Conservation (phyloP, 2,797 vertebrate species). For the Sylvia borin region DNA sequence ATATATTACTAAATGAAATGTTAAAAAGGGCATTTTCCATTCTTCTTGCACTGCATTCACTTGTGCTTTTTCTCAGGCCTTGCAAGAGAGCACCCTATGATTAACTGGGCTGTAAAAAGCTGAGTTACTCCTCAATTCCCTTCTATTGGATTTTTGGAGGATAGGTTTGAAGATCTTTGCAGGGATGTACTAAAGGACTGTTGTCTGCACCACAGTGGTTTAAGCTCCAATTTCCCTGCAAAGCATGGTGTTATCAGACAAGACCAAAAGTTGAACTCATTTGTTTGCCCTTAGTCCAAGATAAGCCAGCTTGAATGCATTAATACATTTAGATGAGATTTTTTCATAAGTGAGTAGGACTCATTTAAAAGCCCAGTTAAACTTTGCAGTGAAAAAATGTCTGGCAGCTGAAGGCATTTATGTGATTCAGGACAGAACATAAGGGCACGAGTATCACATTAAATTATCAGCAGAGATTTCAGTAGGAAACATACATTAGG, state of each 20-base stretch:
- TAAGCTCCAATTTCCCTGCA: not conserved
- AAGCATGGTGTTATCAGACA: not conserved
- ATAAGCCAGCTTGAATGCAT: not conserved
- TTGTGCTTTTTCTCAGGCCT: not conserved
- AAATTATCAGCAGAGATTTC: not conserved
- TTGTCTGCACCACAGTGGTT: not conserved
- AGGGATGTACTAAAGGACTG: not conserved
- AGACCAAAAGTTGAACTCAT: not conserved
- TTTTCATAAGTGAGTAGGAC: not conserved
- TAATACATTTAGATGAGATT: not conserved
- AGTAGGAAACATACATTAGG: not conserved
- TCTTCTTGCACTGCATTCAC: not conserved
- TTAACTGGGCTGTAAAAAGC: not conserved
- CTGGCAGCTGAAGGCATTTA: not conserved
- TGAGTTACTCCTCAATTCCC: not conserved
- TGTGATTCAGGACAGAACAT: not conserved
- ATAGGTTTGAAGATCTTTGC: not conserved
- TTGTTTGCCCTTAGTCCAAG: not conserved
- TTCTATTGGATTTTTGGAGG: not conserved
- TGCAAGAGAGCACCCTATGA: fast-evolving
- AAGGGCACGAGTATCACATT: not conserved
- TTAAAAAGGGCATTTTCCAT: not conserved
- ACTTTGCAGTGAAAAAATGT: not conserved
- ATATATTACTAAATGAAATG: not conserved
- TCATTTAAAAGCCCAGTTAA: not conserved